Evolutionary conservation across 1,140 invertebrate genomes (phyloP), one percentile per base, ranked within the genome.

Genomic region (Calliopsis andreniformis): DNA sequence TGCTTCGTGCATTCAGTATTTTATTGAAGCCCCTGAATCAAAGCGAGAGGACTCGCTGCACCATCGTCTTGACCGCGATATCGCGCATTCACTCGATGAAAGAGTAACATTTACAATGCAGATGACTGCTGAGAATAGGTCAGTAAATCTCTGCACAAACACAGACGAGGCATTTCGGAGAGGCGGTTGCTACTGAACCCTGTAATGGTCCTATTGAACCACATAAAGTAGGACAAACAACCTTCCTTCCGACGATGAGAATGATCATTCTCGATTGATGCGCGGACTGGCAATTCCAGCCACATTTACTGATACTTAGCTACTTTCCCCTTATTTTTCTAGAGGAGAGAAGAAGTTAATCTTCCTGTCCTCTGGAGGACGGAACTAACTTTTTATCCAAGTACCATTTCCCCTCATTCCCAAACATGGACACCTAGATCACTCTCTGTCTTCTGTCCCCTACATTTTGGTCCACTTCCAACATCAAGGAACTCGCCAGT

Each of bases 401-500:
- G 4, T 39, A 39, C 3, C 35, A 39, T 10, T 5, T 10, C 35
- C 35, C 35, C 35, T 39, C 35, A 39, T 39, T 39, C 35, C 4
- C 35, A 10, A 39, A 39, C 35, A 10, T 39, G 35, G 35, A 39
- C 35, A 10, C 35, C 4, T 39, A 3, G 35, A 39, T 5, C 35
- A 10, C 10, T 39, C 20, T 6, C 20, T 49, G 18, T 5, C 20
- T 35, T 12, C 23, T 10, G 30, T 32, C 10, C 12, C 5, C 14
- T n/a, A 42, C 51, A 12, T 7, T n/a, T 16, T 5, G 45, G 35
- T 18, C 58, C 42, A 10, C 18, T 28, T 20, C 45, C 14, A n/a
- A 16, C 35, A 16, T 25, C n/a, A 12, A 30, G 14, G 16, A 56
- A 59, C 68, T 72, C 45, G 45, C 69, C 35, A n/a, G n/a, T n/a